These are phyloP conservation scores for Elmis aenea DNA, from an alignment of 2,888 invertebrate species.

Conservation along the genomic window DNA sequence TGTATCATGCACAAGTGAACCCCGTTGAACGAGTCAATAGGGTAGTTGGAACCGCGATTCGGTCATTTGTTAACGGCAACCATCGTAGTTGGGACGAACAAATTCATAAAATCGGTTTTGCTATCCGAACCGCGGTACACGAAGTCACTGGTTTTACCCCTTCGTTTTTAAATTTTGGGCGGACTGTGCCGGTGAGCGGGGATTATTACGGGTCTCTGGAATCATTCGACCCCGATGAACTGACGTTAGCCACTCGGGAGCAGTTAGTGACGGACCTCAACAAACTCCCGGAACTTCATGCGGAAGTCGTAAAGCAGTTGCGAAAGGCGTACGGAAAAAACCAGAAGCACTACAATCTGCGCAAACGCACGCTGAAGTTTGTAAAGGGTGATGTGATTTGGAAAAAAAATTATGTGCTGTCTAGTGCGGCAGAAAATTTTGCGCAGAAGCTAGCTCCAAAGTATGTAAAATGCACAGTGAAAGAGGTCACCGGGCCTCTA, in stretches of 20 bases:
- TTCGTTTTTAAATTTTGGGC: conserved; percentile 17
- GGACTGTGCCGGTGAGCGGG: conserved; percentile 14
- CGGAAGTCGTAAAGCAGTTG: conserved; percentile 9
- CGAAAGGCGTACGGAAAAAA: conserved; percentile 10
- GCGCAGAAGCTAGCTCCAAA: conserved; percentile 24
- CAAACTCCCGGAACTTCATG: conserved; percentile 2
- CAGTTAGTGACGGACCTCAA: conserved; percentile 2
- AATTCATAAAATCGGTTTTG: conserved; percentile 20
- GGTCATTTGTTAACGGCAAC: conserved; percentile 21
- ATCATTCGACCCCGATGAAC: not conserved
- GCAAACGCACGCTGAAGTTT: conserved; percentile 10
- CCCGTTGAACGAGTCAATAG: conserved; percentile 19
- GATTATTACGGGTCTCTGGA: conserved; percentile 11
- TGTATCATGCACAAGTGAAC: conserved; percentile 24
- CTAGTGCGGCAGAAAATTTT: conserved; percentile 19
- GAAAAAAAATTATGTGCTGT: conserved; percentile 17
- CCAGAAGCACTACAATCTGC: conserved; percentile 14
- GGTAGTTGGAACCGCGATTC: conserved; percentile 21
- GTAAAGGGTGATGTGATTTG: conserved; percentile 15
- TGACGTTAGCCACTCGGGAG: conserved; percentile 1
- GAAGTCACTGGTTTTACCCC: conserved; percentile 18
- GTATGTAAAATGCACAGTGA: conserved; percentile 8
- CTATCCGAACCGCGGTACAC: conserved; percentile 15
- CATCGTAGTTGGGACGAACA: conserved; percentile 27
- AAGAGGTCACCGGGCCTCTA: not conserved